Evolutionary conservation across 2,113 vertebrate species (phyloP).

Genomic region (Sphyrna mokarran): DNA sequence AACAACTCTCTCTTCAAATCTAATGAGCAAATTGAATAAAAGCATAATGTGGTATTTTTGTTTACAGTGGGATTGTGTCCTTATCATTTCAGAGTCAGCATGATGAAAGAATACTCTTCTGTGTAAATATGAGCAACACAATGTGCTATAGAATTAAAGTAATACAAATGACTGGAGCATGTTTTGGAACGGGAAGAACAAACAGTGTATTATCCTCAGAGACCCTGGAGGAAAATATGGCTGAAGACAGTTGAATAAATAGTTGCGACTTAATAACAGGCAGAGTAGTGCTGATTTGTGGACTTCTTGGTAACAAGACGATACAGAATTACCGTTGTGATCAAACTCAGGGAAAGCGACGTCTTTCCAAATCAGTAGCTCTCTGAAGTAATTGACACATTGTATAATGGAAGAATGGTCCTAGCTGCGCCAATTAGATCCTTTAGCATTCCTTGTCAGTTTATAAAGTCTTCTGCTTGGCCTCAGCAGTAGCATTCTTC

Average conservation of each 20-base stretch:
- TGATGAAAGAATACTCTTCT: slow-evolving; percentile 45
- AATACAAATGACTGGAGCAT: slow-evolving; percentile 55
- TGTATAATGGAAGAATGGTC: slow-evolving; percentile 60
- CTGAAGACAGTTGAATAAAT: slow-evolving; percentile 52
- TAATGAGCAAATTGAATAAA: slow-evolving; percentile 31
- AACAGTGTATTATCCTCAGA: slow-evolving; percentile 62
- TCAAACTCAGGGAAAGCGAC: slow-evolving; percentile 70
- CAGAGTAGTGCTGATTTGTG: slow-evolving; percentile 50
- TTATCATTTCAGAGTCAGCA: slow-evolving; percentile 38
- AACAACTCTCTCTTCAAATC: slow-evolving; percentile 29
- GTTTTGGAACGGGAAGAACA: slow-evolving; percentile 60
- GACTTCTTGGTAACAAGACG: slow-evolving; percentile 61
- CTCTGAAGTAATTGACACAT: slow-evolving; percentile 72
- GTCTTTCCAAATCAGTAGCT: slow-evolving; percentile 50
- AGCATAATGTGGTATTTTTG: slow-evolving; percentile 38
- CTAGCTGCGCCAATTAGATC: slow-evolving; percentile 63
- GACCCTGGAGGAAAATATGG: slow-evolving; percentile 66
- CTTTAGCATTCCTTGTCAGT: slow-evolving; percentile 57
- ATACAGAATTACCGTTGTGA: slow-evolving; percentile 63
- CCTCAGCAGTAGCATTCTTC: slow-evolving; percentile 45
- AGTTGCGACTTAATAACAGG: slow-evolving; percentile 47
- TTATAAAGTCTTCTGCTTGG: slow-evolving; percentile 55
- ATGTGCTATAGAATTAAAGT: slow-evolving; percentile 45
- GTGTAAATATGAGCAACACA: slow-evolving; percentile 44
- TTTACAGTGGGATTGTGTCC: slow-evolving; percentile 42